Percentiles rank a stretch among this genome's conserved stretches.
Conservation (phyloP, 2,797 vertebrate genomes). For the Cichlasoma orientale region DNA sequence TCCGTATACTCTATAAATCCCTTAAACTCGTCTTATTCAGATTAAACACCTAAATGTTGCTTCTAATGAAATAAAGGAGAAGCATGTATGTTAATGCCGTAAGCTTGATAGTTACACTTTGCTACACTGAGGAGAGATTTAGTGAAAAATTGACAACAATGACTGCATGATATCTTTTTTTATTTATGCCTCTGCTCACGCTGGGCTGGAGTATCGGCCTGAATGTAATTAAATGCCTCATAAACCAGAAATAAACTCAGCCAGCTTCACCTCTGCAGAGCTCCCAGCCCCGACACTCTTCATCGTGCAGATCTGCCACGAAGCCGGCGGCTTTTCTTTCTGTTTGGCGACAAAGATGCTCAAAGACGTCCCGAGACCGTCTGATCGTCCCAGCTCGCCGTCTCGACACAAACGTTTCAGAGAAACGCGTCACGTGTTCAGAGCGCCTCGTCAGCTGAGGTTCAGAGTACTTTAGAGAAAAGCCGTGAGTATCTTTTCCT, state of each 20-base stretch:
- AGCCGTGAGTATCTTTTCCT: no score
- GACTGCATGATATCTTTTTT: background rate
- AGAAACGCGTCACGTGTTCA: no score
- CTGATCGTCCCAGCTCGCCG: no score
- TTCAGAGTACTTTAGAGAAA: no score
- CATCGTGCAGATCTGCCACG: background rate
- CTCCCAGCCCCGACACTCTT: background rate
- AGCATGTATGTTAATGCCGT: background rate
- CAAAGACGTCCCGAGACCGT: background rate
- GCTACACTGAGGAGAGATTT: background rate
- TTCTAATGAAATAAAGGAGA: background rate
- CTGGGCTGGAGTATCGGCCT: background rate
- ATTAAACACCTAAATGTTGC: background rate
- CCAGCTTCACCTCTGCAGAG: background rate
- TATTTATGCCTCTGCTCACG: background rate
- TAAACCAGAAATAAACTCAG: conserved; percentile 31
- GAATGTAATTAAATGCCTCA: conserved; percentile 40
- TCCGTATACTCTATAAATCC: background rate
- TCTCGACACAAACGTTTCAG: no score
- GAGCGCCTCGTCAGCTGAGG: no score
- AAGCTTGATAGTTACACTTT: background rate
- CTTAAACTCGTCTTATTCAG: background rate
- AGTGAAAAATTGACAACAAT: background rate
- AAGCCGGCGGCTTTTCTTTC: background rate
- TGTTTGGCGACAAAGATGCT: background rate